Base-by-base conservation (phyloP, 2,797 vertebrate genomes). In the Leuciscus waleckii region DNA sequence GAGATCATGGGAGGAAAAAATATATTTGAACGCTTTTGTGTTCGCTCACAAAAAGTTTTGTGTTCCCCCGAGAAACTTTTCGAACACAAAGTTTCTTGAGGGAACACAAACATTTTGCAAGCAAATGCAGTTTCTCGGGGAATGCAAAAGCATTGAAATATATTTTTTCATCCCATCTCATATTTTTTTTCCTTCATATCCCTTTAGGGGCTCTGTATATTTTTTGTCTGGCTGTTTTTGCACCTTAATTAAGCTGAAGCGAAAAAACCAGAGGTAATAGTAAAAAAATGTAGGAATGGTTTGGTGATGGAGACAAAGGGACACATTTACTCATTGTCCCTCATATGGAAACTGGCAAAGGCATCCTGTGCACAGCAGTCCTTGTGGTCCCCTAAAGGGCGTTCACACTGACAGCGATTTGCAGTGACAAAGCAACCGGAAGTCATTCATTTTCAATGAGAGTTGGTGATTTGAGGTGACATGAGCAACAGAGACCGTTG, bases 371-470 rank as follows among this genome's bases (percentile, higher is more conserved):
- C 21, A 68, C 73, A 16, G 7, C 51, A 35, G 65, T 46, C 75
- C 29, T 70, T 58, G 63, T 78, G 51, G 49, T 77, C 49, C 75
- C 63, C 74, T 65, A 13, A 69, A 70, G 82, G 82, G 61, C 23
- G 2, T 78, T 71, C 39, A 85, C 39, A 61, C 41, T 85, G 83
- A 85, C 77, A 80, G 41, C 77, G 17, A 85, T 85, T 79, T 71
- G 32, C 29, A 63, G 67, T 1, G 68, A 79, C 83, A 85, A 79
- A 85, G 76, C 68, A 39, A 85, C 77, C 23, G 41, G 54, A 85
- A 85, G 79, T 81, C 80, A 81, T 81, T 81, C 49, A 54, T 81
- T 81, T 81, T 70, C 67, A 69, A 41, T 56, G 80, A 43, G 80
- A 70, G 51, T 51, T 71, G 80, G 23, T 58, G 41, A 85, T 80